Evolutionary conservation across 2,888 invertebrate species (phyloP).

Genomic region (Gnatocerus cornutus): DNA sequence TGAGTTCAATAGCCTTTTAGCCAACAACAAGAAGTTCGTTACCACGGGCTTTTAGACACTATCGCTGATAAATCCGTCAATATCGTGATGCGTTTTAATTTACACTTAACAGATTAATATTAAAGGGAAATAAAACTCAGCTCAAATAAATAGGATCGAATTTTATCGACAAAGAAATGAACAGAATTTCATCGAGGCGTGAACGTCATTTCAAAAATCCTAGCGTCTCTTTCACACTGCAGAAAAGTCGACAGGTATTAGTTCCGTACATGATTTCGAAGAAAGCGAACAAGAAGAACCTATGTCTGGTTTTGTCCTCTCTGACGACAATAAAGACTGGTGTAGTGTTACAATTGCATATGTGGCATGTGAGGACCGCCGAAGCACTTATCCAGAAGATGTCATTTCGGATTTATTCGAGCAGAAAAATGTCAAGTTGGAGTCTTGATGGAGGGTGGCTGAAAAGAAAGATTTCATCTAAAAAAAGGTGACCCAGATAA

Average conservation of each 20-base stretch:
- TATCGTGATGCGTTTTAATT: too few relatives aligned
- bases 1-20: too few relatives aligned
- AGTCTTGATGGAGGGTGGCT: slow-evolving; percentile 59
- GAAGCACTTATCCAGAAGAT: slow-evolving; percentile 49
- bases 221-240: slow-evolving; percentile 6
- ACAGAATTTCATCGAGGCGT: slow-evolving; percentile 4
- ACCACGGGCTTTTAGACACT: too few relatives aligned
- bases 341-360: slow-evolving; percentile 64
- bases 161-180: too few relatives aligned
- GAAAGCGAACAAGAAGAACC: slow-evolving; percentile 64
- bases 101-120: too few relatives aligned
- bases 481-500: slow-evolving; percentile 55
- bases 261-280: slow-evolving; percentile 65
- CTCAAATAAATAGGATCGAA: neutral
- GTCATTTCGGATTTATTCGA: slow-evolving; percentile 57
- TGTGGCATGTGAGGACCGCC: slow-evolving; percentile 49
- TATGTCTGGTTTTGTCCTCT: slow-evolving; percentile 62
- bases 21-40: too few relatives aligned
- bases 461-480: slow-evolving; percentile 52
- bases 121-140: too few relatives aligned
- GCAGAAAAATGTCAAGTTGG: slow-evolving; percentile 67
- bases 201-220: slow-evolving; percentile 7
- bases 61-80: too few relatives aligned
- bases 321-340: slow-evolving; percentile 58
- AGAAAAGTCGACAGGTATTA: slow-evolving; percentile 66